Evolutionary conservation across 2,113 vertebrate species (phyloP), one percentile per base, ranked within the genome.

Genomic region (Melierax canorus): DNA sequence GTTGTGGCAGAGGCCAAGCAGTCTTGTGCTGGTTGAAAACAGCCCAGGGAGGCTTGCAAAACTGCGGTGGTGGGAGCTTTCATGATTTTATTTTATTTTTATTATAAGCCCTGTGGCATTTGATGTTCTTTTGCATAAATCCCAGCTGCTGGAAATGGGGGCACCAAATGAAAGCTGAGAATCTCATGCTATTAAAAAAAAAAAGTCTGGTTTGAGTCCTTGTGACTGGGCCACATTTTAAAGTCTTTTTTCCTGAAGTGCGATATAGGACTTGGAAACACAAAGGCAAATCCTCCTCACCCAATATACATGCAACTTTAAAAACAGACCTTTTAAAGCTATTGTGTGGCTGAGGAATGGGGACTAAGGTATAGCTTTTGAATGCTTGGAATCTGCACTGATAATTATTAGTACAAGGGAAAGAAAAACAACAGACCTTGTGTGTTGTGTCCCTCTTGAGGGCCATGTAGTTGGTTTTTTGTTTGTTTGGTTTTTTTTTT

Each of bases 121-220:
- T 95, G 46, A 18, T 94, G 96, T 95, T 94, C 76, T 95, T 94
- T 86, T 95, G 87, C 94, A 90, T 96, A 95, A 97, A 95, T 90
- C 74, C 84, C 76, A 64, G 84, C 77, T 95, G 94, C 62, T 97
- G 84, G 69, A 90, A 94, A 68, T 17, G 59, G 84, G 77, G 93
- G 93, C 92, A 96, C 45, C 14, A 48, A 96, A 92, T 73, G 58
- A 88, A 90, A 91, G 84, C 84, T 85, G 89, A 96, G 86, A 95
- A 41, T 91, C 66, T 94, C 62, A 11, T 59, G 10, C 45, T 89
- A 71, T 80, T 64, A 48, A 71, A 67, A 29, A 48, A 69, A 27
- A 22, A 29, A 56, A 51, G 38, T 53, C 74, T 90, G 29, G 4
- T 90, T 74, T 62, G 85, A 94, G 91, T 59, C 73, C n/a, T 84